A percentile compares a stretch with the other conserved stretches of the same genome.
These are phyloP conservation scores for Sarcophaga variegata DNA, from an alignment of 2,888 invertebrate species.

Conservation along the genomic window DNA sequence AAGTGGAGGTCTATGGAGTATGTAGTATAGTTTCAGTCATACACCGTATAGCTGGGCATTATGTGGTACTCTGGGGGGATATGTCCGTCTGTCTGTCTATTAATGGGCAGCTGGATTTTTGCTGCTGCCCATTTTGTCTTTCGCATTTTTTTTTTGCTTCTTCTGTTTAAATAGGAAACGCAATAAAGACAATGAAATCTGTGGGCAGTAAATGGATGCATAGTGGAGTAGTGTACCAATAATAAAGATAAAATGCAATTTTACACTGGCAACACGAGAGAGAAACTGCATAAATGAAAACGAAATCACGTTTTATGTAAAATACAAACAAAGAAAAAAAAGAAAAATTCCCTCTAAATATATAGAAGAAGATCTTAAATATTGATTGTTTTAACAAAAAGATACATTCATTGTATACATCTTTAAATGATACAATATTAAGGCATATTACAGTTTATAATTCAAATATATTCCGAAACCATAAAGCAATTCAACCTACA, in stretches of 20 bases:
- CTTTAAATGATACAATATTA: constrained; percentile 36
- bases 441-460: constrained; percentile 29
- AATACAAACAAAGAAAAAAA: constrained; percentile 9
- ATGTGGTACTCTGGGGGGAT: constrained; percentile 24
- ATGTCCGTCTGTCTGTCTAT: constrained; percentile 42
- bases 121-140: constrained; percentile 43
- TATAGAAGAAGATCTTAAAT: constrained; percentile 37
- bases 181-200: constrained; percentile 36
- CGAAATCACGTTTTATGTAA: constrained; percentile 64
- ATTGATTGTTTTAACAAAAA: constrained; percentile 55
- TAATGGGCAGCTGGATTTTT: constrained; percentile 64
- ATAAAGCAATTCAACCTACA: too few species aligned
- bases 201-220: constrained; percentile 56
- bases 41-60: constrained; percentile 4
- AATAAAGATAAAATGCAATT: constrained; percentile 15
- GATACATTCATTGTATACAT: constrained; percentile 49
- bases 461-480: neutral
- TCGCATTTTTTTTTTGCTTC: constrained; percentile 9
- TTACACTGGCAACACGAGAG: constrained; percentile 9
- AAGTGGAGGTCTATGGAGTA: constrained; percentile 22
- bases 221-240: constrained; percentile 3
- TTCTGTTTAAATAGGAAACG: constrained; percentile 41
- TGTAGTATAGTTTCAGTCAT: neutral
- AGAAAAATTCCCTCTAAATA: constrained; percentile 23
- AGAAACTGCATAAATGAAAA: constrained; percentile 58